Evolutionary conservation across 1,140 invertebrate species (phyloP).

Genomic region (Anastrepha ludens): DNA sequence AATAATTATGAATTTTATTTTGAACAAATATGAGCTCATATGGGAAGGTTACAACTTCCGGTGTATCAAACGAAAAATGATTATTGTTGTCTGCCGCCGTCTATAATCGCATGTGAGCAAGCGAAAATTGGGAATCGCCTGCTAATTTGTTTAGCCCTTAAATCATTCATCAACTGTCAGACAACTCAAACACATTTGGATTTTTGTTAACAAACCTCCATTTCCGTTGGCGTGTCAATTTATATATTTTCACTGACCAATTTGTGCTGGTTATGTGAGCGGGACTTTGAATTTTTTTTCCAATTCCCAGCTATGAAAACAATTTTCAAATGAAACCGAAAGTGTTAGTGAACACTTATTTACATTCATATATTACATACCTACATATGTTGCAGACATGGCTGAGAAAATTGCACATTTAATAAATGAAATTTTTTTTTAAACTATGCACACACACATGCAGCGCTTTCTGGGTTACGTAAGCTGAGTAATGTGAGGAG

Average conservation of each 20-base stretch:
- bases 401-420: too few relatives aligned
- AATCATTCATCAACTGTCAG: slow-evolving; percentile 30
- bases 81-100: too few relatives aligned
- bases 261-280: not conserved
- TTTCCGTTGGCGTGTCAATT: slow-evolving; percentile 8
- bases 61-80: not conserved
- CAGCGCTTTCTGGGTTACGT: too few relatives aligned
- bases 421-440: too few relatives aligned
- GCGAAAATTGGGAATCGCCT: too few relatives aligned
- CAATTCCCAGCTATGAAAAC: not conserved
- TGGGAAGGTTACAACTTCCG: not conserved
- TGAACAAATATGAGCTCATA: not conserved
- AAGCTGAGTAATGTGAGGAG: too few relatives aligned
- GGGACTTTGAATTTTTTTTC: not conserved
- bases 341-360: not conserved
- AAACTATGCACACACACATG: too few relatives aligned
- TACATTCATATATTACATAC: too few relatives aligned
- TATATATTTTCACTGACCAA: not conserved
- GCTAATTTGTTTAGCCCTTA: not conserved
- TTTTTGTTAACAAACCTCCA: not conserved
- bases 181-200: not conserved
- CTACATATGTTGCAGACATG: too few relatives aligned
- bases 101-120: too few relatives aligned
- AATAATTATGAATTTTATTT: slow-evolving; percentile 6
- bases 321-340: not conserved